Conservation (phyloP, 2,113 vertebrate genomes). For the Calypte anna region DNA sequence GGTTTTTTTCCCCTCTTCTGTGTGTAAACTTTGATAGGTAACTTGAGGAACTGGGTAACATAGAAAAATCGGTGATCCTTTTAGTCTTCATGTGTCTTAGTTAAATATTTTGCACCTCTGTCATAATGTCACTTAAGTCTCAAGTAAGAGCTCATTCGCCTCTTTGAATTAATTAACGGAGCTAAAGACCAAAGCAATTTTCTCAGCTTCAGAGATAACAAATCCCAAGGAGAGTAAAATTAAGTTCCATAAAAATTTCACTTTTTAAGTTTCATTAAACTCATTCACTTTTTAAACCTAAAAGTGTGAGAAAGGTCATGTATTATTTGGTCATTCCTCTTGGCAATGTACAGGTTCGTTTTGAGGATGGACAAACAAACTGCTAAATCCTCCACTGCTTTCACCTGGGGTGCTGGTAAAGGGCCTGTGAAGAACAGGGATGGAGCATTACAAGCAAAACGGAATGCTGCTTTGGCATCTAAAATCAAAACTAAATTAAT, state of each 20-base stretch:
- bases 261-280: no score
- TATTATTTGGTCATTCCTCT: background rate
- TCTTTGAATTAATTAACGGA: background rate
- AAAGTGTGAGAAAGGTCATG: background rate
- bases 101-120: background rate
- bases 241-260: no score
- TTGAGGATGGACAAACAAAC: constrained; percentile 39
- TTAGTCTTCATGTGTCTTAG: background rate
- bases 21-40: background rate
- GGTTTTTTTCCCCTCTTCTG: background rate
- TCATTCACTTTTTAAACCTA: no score
- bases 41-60: background rate
- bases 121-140: background rate
- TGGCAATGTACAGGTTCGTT: background rate
- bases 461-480: constrained; percentile 79
- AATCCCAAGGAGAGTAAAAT: background rate
- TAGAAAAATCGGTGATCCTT: background rate
- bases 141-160: background rate
- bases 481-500: constrained; percentile 89
- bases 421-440: constrained; percentile 62
- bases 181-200: background rate
- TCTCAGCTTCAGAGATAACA: background rate
- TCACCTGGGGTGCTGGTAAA: constrained; percentile 42
- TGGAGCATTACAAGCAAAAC: constrained; percentile 70
- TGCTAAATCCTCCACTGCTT: background rate